phyloP scores from a whole-genome alignment of 2,797 vertebrate species.

The Sandelia bainsii region DNA sequence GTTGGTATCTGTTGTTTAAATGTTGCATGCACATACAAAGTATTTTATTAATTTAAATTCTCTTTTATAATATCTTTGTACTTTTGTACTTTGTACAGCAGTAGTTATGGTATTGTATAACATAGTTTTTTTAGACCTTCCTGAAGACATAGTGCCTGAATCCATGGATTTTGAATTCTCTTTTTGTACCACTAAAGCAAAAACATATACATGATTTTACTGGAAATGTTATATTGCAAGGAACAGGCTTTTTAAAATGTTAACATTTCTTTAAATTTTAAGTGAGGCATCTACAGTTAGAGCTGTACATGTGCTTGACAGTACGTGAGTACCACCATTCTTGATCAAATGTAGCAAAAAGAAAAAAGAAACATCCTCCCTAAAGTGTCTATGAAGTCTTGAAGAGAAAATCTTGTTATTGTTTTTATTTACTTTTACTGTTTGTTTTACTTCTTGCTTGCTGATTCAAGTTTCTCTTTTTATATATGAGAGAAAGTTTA shows the following conservation, averaged over 20 bases:
- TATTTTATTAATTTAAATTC: neutral
- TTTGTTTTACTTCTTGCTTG: conserved; percentile 1
- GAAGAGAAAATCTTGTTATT: conserved; percentile 54
- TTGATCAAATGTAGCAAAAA: conserved; percentile 1
- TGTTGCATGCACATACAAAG: too few species aligned
- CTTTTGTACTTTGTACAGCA: neutral
- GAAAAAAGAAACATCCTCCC: neutral
- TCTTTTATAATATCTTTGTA: too few species aligned
- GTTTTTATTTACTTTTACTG: conserved; percentile 37
- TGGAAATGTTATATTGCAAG: neutral
- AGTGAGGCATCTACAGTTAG: too few species aligned
- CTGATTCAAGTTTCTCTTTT: conserved; percentile 58
- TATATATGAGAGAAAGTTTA: conserved; percentile 69
- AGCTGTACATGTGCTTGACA: too few species aligned
- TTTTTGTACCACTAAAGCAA: neutral
- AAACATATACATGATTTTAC: neutral
- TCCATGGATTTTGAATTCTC: neutral
- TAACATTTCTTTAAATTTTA: too few species aligned
- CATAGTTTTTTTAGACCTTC: neutral
- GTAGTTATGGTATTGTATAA: neutral
- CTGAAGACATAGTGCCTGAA: neutral
- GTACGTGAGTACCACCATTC: neutral
- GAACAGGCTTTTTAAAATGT: neutral
- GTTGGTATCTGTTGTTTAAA: too few species aligned
- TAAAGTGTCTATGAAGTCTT: conserved; percentile 26